Percentiles rank a stretch among this genome's conserved stretches.
phyloP scores from a whole-genome alignment of 2,888 invertebrate species.

The Chrysomela aeneicollis region DNA sequence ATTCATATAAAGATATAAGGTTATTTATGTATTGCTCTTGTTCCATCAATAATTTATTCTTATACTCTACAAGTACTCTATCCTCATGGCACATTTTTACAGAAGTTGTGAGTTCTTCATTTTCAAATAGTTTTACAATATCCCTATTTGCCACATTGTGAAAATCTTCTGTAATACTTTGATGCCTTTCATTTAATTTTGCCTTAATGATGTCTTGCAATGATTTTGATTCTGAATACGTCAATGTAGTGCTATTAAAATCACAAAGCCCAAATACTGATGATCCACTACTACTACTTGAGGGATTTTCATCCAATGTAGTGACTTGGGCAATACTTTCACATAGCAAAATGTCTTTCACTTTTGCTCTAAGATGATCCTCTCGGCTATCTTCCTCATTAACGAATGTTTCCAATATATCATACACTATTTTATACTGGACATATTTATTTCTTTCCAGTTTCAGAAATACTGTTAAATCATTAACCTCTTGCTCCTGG shows the following conservation, averaged over 20 bases:
- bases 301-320: constrained; percentile 26
- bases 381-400: constrained; percentile 41
- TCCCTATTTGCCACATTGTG: constrained; percentile 30
- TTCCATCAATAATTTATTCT: constrained; percentile 55
- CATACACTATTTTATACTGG: constrained; percentile 49
- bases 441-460: constrained; percentile 48
- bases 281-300: constrained; percentile 15
- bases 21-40: constrained; percentile 55
- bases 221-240: constrained; percentile 52
- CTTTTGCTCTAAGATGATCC: constrained; percentile 46
- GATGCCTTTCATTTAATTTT: constrained; percentile 51
- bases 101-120: constrained; percentile 22
- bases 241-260: constrained; percentile 48
- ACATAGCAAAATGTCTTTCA: constrained; percentile 46
- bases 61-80: constrained; percentile 48
- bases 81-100: constrained; percentile 35
- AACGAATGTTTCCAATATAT: constrained; percentile 47
- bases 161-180: constrained; percentile 44
- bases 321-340: constrained; percentile 41
- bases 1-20: constrained; percentile 49
- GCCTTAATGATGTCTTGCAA: constrained; percentile 34
- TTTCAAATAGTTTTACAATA: constrained; percentile 40
- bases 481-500: constrained; percentile 47
- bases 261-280: constrained; percentile 33
- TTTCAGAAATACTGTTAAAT: constrained; percentile 48